A percentile compares a stretch with the other conserved stretches of the same genome.
phyloP scores from a whole-genome alignment of 2,113 vertebrate species.

The Psilopsiagon aurifrons region DNA sequence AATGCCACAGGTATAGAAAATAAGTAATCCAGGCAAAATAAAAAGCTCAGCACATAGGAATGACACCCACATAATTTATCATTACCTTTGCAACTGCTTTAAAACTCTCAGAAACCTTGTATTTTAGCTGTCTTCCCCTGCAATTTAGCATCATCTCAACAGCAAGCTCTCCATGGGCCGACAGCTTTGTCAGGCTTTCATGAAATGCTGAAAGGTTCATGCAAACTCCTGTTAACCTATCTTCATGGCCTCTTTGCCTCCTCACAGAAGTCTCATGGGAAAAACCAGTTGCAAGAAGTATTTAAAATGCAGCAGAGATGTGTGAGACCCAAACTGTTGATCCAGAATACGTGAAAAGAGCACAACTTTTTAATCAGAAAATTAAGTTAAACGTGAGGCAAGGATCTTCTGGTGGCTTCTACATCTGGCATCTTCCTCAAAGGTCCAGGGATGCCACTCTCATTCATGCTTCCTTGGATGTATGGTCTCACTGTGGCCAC shows the following conservation, averaged over 20 bases:
- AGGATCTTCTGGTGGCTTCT: neutral
- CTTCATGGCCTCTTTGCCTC: neutral
- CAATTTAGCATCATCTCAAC: neutral
- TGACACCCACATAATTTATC: neutral
- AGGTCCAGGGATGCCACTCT: neutral
- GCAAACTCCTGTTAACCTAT: neutral
- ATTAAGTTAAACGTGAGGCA: neutral
- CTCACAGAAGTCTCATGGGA: neutral
- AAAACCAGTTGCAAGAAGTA: neutral
- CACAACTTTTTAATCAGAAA: neutral
- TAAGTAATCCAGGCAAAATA: neutral
- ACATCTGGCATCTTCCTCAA: neutral
- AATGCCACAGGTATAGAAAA: neutral
- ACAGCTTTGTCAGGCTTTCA: neutral
- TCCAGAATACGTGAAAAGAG: conserved; percentile 23
- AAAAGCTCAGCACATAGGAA: neutral
- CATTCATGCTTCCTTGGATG: accelerated
- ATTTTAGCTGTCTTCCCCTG: neutral
- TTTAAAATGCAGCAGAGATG: neutral
- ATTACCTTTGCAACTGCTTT: neutral
- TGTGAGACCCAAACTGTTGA: neutral
- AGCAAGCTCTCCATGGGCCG: neutral
- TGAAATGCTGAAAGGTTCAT: neutral
- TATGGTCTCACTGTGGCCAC: neutral
- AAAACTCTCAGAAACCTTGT: neutral